phyloP scores from a whole-genome alignment of 2,113 vertebrate species.

The Pontoporia blainvillei region DNA sequence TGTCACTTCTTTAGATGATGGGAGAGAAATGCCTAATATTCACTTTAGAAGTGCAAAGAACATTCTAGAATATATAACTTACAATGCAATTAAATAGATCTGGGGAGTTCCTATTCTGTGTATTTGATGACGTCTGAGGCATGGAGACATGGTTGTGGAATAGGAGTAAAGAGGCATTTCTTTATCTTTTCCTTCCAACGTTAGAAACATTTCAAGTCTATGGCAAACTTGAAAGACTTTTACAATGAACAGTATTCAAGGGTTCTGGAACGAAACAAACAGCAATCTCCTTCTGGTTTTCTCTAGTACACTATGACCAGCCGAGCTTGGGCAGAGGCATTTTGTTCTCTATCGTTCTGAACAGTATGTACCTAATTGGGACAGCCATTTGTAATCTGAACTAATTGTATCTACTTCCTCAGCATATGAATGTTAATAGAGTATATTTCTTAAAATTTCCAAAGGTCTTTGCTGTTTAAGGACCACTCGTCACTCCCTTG shows the following conservation, averaged over 20 bases:
- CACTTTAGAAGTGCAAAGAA: slow-evolving; percentile 63
- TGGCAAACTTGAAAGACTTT: not conserved
- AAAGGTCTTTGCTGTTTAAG: slow-evolving; percentile 55
- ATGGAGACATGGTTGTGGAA: not conserved
- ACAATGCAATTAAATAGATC: slow-evolving; percentile 57
- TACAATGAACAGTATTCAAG: not conserved
- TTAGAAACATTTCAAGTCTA: not conserved
- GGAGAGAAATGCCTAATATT: slow-evolving; percentile 50
- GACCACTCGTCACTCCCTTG: not conserved
- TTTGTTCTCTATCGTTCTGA: slow-evolving; percentile 4
- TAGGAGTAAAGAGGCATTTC: not conserved
- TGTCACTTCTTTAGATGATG: slow-evolving; percentile 44
- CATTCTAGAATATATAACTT: slow-evolving; percentile 10
- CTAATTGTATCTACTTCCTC: slow-evolving; percentile 69
- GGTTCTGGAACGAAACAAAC: not conserved
- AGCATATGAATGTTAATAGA: slow-evolving; percentile 64
- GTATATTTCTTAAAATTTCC: slow-evolving; percentile 41
- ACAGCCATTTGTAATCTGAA: slow-evolving; percentile 71
- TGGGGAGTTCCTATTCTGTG: slow-evolving; percentile 56
- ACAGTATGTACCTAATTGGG: not conserved
- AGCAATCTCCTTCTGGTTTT: not conserved
- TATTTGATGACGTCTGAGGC: not conserved
- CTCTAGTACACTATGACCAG: not conserved
- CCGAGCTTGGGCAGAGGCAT: not conserved
- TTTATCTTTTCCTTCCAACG: not conserved